Evolutionary conservation across 2,888 invertebrate species (phyloP), one percentile per base, ranked within the genome.

Genomic region (Aethes cnicana): DNA sequence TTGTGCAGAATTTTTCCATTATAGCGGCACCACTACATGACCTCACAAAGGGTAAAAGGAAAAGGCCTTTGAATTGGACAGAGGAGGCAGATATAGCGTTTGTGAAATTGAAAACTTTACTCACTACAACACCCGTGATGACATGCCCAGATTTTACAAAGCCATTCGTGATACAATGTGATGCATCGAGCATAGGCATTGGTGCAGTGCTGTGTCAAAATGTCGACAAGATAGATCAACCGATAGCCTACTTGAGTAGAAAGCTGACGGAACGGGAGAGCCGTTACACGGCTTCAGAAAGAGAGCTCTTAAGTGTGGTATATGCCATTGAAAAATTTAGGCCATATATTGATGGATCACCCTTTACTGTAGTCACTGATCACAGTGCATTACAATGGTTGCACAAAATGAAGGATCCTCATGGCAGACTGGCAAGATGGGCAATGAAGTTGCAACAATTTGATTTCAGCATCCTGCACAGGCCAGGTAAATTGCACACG

Each of bases 341-440:
- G 37, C 25, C 55, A 17, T 68, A 58, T 50, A 18, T 57, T 6
- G 59, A 61, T 37, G 64, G 63, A 2, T 56, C 57, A 7, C 39
- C 50, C 4, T 64, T 66, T 25, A 59, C 16, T 0, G 54, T 66
- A 0, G 18, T 61, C 3, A 58, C 69, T 1, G 68, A 69, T 53
- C 63, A 66, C 25, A 47, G 55, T n/a, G 61, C 62, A 6, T 42
- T 72, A 0, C 41, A 59, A 23, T 69, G 66, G 65, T 52, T 72
- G 0, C 49, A 63, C 59, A n/a, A n/a, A n/a, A n/a, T n/a, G n/a
- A n/a, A n/a, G n/a, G n/a, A n/a, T n/a, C n/a, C n/a, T n/a, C n/a
- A 56, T 28, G 72, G 64, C 2, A 36, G 65, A 17, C 28, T 72
- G 11, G 65, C 67, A 0, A 44, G 68, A 16, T 73, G 66, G 60